These are phyloP conservation scores for Poeciliopsis presidionis DNA, from an alignment of 2,797 vertebrate genomes.

Conservation along the genomic window DNA sequence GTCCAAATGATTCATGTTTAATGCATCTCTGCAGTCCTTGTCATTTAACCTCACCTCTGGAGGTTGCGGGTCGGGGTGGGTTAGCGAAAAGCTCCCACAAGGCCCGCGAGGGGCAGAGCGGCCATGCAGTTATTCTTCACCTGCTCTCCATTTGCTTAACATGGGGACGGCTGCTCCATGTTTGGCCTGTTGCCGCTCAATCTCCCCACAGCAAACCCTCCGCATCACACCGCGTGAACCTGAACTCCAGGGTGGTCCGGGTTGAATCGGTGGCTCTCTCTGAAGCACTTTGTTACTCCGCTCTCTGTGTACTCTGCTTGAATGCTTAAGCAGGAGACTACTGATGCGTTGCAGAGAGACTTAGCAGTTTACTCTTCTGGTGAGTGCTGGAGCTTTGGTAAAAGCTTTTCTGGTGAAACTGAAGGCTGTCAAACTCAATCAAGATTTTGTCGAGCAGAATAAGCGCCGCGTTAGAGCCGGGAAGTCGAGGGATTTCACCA, in stretches of 20 bases:
- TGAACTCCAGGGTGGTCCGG: slow-evolving; percentile 61
- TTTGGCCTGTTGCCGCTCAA: slow-evolving; percentile 46
- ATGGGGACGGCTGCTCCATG: slow-evolving; percentile 50
- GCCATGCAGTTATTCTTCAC: slow-evolving; percentile 64
- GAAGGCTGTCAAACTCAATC: slow-evolving; percentile 15
- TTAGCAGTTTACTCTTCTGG: slow-evolving; percentile 16
- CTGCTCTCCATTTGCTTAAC: slow-evolving; percentile 75
- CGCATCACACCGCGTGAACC: slow-evolving; percentile 38
- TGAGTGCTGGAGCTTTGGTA: neutral
- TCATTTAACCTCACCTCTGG: slow-evolving; percentile 79
- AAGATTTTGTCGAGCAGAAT: slow-evolving; percentile 7
- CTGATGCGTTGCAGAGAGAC: slow-evolving; percentile 25
- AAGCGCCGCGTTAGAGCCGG: slow-evolving; percentile 5
- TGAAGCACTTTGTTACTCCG: slow-evolving; percentile 48
- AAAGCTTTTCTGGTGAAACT: slow-evolving; percentile 18
- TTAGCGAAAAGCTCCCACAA: slow-evolving; percentile 50
- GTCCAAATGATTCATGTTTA: slow-evolving; percentile 80
- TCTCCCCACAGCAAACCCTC: slow-evolving; percentile 45
- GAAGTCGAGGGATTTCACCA: neutral
- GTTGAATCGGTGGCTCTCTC: slow-evolving; percentile 41
- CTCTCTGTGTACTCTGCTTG: slow-evolving; percentile 36
- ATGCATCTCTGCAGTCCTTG: slow-evolving; percentile 75
- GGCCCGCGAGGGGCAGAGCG: slow-evolving; percentile 52
- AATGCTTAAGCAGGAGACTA: slow-evolving; percentile 55
- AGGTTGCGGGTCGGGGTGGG: slow-evolving; percentile 52